These are phyloP conservation scores for Pelosia muscerda DNA, from an alignment of 2,888 invertebrate genomes.

Conservation along the genomic window DNA sequence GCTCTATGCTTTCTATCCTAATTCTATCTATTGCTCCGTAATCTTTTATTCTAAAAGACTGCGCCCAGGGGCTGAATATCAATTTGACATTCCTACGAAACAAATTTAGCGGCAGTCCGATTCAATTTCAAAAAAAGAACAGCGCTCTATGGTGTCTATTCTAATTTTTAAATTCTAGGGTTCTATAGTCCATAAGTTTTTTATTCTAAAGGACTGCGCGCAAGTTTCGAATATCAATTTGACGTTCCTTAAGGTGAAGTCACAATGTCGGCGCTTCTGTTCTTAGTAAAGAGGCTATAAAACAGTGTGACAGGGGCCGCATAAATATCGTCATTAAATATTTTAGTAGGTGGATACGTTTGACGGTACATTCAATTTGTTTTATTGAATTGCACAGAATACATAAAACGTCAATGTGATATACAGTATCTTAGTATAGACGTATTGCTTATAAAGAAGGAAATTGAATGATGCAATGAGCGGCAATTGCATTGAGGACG, in stretches of 20 bases:
- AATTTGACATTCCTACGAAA: background rate
- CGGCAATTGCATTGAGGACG: background rate
- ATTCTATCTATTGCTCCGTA: too few relatives aligned
- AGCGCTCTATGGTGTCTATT: constrained; percentile 28
- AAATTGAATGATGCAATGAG: background rate
- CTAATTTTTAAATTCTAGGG: constrained; percentile 36
- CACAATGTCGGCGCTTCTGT: constrained; percentile 42
- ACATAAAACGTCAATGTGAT: constrained; percentile 2
- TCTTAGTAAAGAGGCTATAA: constrained; percentile 50
- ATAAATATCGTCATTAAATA: constrained; percentile 41
- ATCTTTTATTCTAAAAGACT: too few relatives aligned
- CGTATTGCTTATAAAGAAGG: constrained; percentile 3
- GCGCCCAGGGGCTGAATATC: too few relatives aligned
- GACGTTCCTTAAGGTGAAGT: constrained; percentile 56
- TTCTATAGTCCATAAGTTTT: constrained; percentile 39
- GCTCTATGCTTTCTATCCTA: too few relatives aligned
- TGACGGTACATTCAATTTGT: constrained; percentile 33
- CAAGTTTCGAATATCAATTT: constrained; percentile 69
- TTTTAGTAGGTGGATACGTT: constrained; percentile 17
- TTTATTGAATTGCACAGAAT: constrained; percentile 10
- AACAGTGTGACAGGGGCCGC: constrained; percentile 37
- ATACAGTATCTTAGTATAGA: constrained; percentile 1
- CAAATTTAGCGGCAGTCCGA: constrained; percentile 29
- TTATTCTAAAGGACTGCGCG: constrained; percentile 64
- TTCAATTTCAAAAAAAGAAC: constrained; percentile 24